Conservation (phyloP, 2,113 vertebrate genomes). For the Dipodomys merriami region DNA sequence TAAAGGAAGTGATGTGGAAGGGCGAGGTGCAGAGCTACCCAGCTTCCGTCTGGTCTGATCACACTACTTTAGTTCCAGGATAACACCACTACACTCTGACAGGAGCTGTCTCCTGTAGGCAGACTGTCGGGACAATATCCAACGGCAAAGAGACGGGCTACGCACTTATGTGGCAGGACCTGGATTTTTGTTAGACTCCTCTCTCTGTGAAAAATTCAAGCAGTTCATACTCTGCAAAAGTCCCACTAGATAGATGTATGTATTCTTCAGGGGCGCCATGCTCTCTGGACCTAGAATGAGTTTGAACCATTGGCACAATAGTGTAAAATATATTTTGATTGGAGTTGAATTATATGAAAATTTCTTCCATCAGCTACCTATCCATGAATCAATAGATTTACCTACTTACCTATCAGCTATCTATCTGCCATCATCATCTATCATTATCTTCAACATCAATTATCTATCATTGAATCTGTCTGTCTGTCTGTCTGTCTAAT, state of each 20-base stretch:
- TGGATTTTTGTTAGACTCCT: constrained; percentile 16
- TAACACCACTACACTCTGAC: no score
- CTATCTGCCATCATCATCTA: no score
- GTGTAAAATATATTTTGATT: not conserved
- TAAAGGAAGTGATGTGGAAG: not conserved
- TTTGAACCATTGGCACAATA: constrained; percentile 7
- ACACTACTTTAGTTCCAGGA: not conserved
- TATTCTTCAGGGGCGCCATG: not conserved
- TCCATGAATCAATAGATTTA: no score
- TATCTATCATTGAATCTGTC: no score
- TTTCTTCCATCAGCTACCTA: not conserved
- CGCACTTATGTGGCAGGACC: not conserved
- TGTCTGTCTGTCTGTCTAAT: no score
- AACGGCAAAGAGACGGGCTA: not conserved
- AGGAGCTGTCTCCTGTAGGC: not conserved
- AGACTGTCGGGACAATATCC: not conserved
- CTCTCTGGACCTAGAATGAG: not conserved
- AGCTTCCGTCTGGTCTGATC: not conserved
- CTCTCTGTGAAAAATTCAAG: constrained; percentile 38
- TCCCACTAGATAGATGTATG: not conserved
- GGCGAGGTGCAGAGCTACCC: not conserved
- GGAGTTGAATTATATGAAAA: constrained; percentile 25
- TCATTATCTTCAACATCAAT: no score
- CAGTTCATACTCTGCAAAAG: not conserved
- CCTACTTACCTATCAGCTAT: no score